phyloP scores from a whole-genome alignment of 1,140 invertebrate genomes.

The Macrobrachium rosenbergii region DNA sequence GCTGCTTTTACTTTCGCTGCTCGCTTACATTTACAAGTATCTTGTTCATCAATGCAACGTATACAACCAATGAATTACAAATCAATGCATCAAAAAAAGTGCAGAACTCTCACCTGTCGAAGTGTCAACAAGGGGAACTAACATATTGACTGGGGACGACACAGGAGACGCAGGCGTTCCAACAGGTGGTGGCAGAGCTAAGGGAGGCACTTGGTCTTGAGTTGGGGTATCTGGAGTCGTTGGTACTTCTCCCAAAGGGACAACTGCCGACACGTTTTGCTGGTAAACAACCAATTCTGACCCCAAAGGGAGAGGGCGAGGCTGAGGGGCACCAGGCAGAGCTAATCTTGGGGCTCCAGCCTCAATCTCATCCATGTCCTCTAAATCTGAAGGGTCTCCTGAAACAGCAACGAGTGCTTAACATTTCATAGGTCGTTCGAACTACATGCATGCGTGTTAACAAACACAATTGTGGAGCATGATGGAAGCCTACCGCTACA shows the following conservation, averaged over 20 bases:
- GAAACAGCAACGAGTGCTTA: background rate
- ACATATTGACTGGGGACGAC: constrained; percentile 38
- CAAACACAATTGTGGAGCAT: no score
- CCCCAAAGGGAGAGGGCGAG: constrained; percentile 37
- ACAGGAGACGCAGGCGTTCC: constrained; percentile 25
- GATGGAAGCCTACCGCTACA: no score
- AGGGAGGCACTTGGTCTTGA: constrained; percentile 40
- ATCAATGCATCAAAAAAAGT: background rate
- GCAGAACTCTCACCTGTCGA: constrained; percentile 16
- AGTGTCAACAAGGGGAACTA: background rate
- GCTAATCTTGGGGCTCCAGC: constrained; percentile 40
- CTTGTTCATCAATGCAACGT: no score
- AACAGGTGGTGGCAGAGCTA: constrained; percentile 40
- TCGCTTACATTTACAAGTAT: no score
- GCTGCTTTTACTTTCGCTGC: no score
- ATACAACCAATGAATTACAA: no score
- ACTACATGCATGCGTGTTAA: no score
- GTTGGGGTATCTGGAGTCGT: constrained; percentile 45
- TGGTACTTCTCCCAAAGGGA: constrained; percentile 20
- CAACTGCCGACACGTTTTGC: constrained; percentile 40
- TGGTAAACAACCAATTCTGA: constrained; percentile 55
- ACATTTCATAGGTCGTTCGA: no score
- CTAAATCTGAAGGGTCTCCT: constrained; percentile 51
- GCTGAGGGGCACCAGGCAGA: constrained; percentile 16
- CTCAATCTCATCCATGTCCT: constrained; percentile 62